Percentiles rank a stretch among this genome's conserved stretches.
Conservation (phyloP, 2,797 vertebrate genomes). For the Enteromius argenteus region DNA sequence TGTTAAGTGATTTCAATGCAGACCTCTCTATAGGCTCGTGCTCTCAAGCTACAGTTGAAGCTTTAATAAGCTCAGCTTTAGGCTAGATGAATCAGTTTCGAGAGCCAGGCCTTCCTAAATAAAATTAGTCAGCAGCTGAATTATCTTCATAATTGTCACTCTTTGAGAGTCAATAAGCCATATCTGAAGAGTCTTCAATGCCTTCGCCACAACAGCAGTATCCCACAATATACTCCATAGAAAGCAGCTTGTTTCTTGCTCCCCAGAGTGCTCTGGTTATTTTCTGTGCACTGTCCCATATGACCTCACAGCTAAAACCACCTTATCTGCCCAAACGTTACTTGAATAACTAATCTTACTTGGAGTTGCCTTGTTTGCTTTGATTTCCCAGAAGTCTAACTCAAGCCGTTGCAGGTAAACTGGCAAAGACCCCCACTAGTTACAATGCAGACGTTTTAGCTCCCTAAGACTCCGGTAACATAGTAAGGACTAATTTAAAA, state of each 20-base stretch:
- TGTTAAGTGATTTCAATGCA: background rate
- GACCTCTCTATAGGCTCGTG: background rate
- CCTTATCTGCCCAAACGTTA: background rate
- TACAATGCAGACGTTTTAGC: background rate
- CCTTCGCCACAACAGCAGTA: background rate
- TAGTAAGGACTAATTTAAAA: background rate
- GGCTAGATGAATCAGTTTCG: background rate
- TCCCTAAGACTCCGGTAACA: background rate
- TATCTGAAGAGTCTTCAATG: slow-evolving; percentile 2
- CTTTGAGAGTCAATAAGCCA: background rate
- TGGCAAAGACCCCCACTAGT: background rate
- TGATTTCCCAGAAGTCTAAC: slow-evolving; percentile 10
- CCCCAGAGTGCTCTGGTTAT: background rate
- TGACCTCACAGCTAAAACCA: slow-evolving; percentile 1
- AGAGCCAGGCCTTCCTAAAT: background rate
- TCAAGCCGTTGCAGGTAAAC: background rate
- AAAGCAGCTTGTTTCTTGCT: background rate
- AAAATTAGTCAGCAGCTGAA: slow-evolving; percentile 22
- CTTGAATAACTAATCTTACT: background rate
- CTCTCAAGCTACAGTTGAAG: background rate
- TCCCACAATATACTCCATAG: background rate
- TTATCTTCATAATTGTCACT: slow-evolving; percentile 32
- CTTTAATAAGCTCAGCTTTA: background rate
- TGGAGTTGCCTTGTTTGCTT: background rate
- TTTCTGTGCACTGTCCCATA: background rate